Evolutionary conservation across 2,113 vertebrate species (phyloP).

Genomic region (Etheostoma cragini): DNA sequence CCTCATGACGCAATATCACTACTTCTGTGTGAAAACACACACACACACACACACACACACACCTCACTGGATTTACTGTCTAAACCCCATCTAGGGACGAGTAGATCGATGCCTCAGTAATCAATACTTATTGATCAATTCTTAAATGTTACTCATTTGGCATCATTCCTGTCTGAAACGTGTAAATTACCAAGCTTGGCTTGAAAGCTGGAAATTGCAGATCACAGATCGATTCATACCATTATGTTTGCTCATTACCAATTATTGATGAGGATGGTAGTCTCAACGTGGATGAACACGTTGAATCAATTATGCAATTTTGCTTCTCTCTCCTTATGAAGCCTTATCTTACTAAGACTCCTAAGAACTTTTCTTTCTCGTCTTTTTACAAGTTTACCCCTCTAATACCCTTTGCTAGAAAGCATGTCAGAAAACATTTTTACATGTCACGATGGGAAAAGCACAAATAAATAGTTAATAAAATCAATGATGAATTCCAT

Average conservation of each 20-base stretch:
- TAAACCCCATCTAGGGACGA: conserved; percentile 13
- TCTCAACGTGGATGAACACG: conserved; percentile 15
- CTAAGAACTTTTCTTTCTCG: neutral
- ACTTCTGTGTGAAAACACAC: neutral
- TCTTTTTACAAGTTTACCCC: neutral
- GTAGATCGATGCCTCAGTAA: conserved; percentile 31
- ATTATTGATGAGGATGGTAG: conserved; percentile 30
- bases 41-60: neutral
- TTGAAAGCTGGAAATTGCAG: conserved; percentile 12
- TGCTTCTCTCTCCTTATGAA: neutral
- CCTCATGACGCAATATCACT: conserved; percentile 25
- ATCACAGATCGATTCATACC: conserved; percentile 7
- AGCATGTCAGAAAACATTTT: too few relatives aligned
- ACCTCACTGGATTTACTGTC: conserved; percentile 18
- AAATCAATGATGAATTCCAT: too few relatives aligned
- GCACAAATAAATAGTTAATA: too few relatives aligned
- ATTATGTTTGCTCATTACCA: conserved; percentile 19
- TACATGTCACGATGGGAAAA: too few relatives aligned
- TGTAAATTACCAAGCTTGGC: conserved; percentile 11
- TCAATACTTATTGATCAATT: conserved; percentile 36
- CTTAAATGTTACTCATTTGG: conserved; percentile 39
- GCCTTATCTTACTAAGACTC: conserved; percentile 21
- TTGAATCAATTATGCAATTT: conserved; percentile 6
- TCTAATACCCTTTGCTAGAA: too few relatives aligned
- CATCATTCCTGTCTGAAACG: conserved; percentile 11